phyloP scores from a whole-genome alignment of 2,888 invertebrate genomes.

The Eristalis pertinax region DNA sequence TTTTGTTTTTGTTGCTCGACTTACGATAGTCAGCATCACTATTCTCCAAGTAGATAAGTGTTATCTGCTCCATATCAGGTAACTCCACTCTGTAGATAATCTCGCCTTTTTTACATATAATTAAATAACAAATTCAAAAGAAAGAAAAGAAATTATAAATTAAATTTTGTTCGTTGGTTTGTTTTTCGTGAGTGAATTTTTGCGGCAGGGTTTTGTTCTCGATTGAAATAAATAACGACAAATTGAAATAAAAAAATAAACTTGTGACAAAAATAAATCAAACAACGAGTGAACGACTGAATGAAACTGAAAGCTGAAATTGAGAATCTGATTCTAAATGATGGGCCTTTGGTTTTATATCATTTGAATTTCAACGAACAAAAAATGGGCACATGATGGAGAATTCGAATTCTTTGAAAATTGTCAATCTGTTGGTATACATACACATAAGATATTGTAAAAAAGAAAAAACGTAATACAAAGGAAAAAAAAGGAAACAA shows the following conservation, averaged over 20 bases:
- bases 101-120: slow-evolving; percentile 85
- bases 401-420: slow-evolving; percentile 17
- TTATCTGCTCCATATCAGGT: slow-evolving; percentile 96
- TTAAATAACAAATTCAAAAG: slow-evolving; percentile 72
- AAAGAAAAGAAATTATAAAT: slow-evolving; percentile 72
- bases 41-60: slow-evolving; percentile 96
- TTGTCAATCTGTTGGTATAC: background rate
- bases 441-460: background rate
- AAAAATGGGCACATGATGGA: background rate
- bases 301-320: slow-evolving; percentile 44
- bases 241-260: slow-evolving; percentile 24
- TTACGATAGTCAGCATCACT: slow-evolving; percentile 83
- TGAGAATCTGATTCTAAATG: slow-evolving; percentile 44
- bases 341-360: slow-evolving; percentile 32
- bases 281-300: slow-evolving; percentile 48
- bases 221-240: slow-evolving; percentile 62
- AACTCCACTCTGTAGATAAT: slow-evolving; percentile 96
- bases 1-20: slow-evolving; percentile 80
- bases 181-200: slow-evolving; percentile 68
- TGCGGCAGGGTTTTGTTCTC: slow-evolving; percentile 65
- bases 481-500: slow-evolving; percentile 29
- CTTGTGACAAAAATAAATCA: slow-evolving; percentile 39
- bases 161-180: slow-evolving; percentile 70
- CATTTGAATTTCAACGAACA: slow-evolving; percentile 6
- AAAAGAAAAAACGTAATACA: slow-evolving; percentile 10